These are phyloP conservation scores for Papilio glaucus DNA, from an alignment of 1,140 invertebrate genomes.

Conservation along the genomic window DNA sequence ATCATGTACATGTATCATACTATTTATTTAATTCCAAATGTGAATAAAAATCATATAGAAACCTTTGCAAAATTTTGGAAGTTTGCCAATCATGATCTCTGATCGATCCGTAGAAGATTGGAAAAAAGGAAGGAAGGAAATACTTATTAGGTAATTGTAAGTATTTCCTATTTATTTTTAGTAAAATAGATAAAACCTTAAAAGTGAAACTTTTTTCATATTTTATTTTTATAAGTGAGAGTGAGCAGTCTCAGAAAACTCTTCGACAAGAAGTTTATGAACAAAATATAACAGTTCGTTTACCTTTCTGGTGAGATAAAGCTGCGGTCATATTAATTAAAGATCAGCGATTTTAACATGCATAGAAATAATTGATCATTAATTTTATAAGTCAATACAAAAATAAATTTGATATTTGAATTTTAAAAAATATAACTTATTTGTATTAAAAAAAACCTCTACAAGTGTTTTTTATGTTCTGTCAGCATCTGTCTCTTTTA, in stretches of 20 bases:
- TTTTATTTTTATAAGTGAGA: conserved; percentile 27
- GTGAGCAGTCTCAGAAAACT: conserved; percentile 22
- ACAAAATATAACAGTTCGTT: conserved; percentile 33
- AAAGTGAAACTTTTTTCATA: neutral
- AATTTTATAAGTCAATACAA: neutral
- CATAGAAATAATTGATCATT: neutral
- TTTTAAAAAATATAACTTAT: too few species aligned
- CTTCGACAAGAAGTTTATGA: conserved; percentile 31
- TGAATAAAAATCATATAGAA: too few species aligned
- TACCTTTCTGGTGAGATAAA: conserved; percentile 24
- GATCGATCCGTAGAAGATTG: neutral
- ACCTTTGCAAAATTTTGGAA: too few species aligned
- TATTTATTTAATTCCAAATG: too few species aligned
- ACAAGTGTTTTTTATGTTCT: too few species aligned
- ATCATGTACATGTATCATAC: too few species aligned
- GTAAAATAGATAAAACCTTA: neutral
- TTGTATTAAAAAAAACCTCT: too few species aligned
- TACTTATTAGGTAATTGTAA: neutral
- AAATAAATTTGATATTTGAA: too few species aligned
- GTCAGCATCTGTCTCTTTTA: too few species aligned
- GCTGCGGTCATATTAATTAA: neutral
- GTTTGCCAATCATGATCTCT: too few species aligned
- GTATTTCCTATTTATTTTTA: too few species aligned
- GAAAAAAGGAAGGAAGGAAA: neutral
- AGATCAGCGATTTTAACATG: neutral